Evolutionary conservation across 1,140 invertebrate genomes (phyloP).

Genomic region (Pogonognathellus flavescens): DNA sequence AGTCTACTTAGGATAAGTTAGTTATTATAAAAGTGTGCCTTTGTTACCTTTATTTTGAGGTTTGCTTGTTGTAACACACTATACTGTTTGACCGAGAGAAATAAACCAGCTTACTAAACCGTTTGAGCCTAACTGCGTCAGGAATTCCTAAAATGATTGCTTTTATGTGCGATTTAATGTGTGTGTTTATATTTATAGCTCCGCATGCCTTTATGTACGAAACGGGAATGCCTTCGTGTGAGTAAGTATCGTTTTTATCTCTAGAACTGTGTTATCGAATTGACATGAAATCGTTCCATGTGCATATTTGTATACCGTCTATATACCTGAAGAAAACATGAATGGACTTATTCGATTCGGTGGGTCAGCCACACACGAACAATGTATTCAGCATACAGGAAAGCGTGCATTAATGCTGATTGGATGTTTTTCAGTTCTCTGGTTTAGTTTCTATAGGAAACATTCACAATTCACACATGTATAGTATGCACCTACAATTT

Average conservation of each 20-base stretch:
- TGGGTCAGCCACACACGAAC: background rate
- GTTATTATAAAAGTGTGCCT: too few species aligned
- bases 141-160: too few species aligned
- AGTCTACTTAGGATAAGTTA: too few species aligned
- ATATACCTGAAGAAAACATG: background rate
- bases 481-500: too few species aligned
- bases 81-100: too few species aligned
- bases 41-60: too few species aligned
- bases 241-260: conserved; percentile 21
- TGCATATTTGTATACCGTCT: background rate
- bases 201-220: background rate
- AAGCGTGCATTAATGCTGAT: conserved; percentile 35
- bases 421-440: conserved; percentile 16
- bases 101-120: too few species aligned
- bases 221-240: conserved; percentile 2
- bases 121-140: too few species aligned
- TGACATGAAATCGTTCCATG: conserved; percentile 26
- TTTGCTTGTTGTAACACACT: too few species aligned
- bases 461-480: background rate
- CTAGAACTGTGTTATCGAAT: conserved; percentile 14
- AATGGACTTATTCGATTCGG: background rate
- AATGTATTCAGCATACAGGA: conserved; percentile 31
- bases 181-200: too few species aligned
- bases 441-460: conserved; percentile 33
- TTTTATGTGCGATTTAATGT: too few species aligned